Percentiles rank a stretch among this genome's conserved stretches.
Conservation (phyloP, 2,113 vertebrate genomes). For the Cephalopholis sonnerati region DNA sequence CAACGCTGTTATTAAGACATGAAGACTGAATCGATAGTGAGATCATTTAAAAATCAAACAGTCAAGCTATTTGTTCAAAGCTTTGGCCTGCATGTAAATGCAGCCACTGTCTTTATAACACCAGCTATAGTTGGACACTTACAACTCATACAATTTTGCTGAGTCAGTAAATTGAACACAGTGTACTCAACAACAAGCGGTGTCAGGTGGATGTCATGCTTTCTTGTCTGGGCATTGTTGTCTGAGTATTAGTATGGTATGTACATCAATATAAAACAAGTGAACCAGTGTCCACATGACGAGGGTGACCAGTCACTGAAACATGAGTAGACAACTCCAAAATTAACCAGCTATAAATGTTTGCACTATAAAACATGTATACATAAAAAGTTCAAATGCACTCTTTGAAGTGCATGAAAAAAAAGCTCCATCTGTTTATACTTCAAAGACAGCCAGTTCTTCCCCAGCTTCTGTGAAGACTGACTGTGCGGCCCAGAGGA, state of each 20-base stretch:
- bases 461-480: constrained; percentile 66
- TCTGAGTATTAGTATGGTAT: not conserved
- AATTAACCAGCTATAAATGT: constrained; percentile 36
- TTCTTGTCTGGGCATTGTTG: not conserved
- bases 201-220: not conserved
- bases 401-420: constrained; percentile 79
- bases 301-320: not conserved
- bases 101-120: not conserved
- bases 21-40: not conserved
- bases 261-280: not conserved
- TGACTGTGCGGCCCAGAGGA: constrained; percentile 71
- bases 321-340: constrained; percentile 16
- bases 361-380: constrained; percentile 64
- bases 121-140: not conserved
- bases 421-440: constrained; percentile 71
- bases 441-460: constrained; percentile 78
- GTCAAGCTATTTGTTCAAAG: not conserved
- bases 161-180: not conserved
- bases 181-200: not conserved
- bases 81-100: not conserved
- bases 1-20: not conserved
- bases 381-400: constrained; percentile 71
- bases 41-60: not conserved
- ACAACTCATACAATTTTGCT: not conserved
- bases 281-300: not conserved